These are phyloP conservation scores for Carapus acus DNA, from an alignment of 2,797 vertebrate genomes.

Conservation along the genomic window DNA sequence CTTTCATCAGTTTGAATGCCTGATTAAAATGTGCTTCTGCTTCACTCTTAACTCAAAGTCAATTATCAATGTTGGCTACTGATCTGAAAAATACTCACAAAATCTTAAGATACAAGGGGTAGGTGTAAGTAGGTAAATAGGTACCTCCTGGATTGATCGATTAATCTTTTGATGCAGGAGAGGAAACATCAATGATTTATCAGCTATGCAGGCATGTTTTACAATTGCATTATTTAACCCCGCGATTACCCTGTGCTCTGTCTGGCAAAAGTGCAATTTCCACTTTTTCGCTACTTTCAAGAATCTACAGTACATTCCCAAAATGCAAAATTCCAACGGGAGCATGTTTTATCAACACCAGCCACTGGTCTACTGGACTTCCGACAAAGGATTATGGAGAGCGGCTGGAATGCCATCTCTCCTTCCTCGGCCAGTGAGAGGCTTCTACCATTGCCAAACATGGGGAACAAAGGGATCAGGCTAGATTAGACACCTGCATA, in stretches of 20 bases:
- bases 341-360: slow-evolving; percentile 71
- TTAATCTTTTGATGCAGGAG: no score
- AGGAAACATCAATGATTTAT: no score
- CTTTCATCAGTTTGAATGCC: no score
- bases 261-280: slow-evolving; percentile 20
- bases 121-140: no score
- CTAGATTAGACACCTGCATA: slow-evolving; percentile 73
- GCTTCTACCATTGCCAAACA: slow-evolving; percentile 67
- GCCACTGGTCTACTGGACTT: slow-evolving; percentile 72
- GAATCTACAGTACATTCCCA: slow-evolving; percentile 47
- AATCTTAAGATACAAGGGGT: no score
- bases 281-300: slow-evolving; percentile 40
- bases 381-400: slow-evolving; percentile 72
- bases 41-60: no score
- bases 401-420: slow-evolving; percentile 70
- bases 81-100: no score
- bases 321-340: slow-evolving; percentile 69
- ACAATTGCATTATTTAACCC: slow-evolving; percentile 9
- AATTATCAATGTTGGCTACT: no score
- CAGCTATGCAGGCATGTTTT: no score
- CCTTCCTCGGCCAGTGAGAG: slow-evolving; percentile 61
- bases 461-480: slow-evolving; percentile 71
- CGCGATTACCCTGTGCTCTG: slow-evolving; percentile 7
- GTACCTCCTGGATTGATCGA: no score
- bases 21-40: no score